Evolutionary conservation across 2,797 vertebrate species (phyloP), one percentile per base, ranked within the genome.

Genomic region (Sciurus carolinensis): DNA sequence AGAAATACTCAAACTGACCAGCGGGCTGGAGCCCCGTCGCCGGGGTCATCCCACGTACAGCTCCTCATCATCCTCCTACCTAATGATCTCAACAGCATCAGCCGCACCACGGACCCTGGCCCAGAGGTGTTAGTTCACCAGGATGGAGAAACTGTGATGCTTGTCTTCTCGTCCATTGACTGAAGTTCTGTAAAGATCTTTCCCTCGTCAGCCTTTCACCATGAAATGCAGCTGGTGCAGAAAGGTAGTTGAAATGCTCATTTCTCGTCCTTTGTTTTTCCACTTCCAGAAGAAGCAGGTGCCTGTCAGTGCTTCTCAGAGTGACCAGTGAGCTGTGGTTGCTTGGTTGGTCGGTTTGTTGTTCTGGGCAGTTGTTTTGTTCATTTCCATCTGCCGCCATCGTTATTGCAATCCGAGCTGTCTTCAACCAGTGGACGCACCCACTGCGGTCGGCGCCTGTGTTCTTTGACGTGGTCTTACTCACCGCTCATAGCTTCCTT

Each of bases 51-150:
- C 47, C 18, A 2, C 0, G 2, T 1, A 22, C 20, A 3, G 28
- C 17, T n/a, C 24, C 57, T 36, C 17, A 14, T 1, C 0, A 8
- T 3, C n/a, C 24, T 36, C 47, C 30, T 8, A 47, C 6, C 1
- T 44, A 15, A 17, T 59, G 14, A 26, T 28, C 14, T 26, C 22
- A 42, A 39, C 12, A 18, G 69, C 13, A 36, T 24, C 30, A n/a
- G 14, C 28, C 64, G 7, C 64, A 18, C 13, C 17, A 52, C 86
- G 30, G 20, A 24, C 17, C 22, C 7, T n/a, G 14, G 26, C 39
- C 86, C 17, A 22, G 50, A 50, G 33, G 36, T 52, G 18, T 6
- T 8, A 17, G 50, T 44, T 44, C 67, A 52, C 1, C 17, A 82
- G 14, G 69, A 22, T 3, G n/a, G n/a, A 12, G 44, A 75, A 64